phyloP scores from a whole-genome alignment of 2,113 vertebrate genomes.

The Notothenia coriiceps region DNA sequence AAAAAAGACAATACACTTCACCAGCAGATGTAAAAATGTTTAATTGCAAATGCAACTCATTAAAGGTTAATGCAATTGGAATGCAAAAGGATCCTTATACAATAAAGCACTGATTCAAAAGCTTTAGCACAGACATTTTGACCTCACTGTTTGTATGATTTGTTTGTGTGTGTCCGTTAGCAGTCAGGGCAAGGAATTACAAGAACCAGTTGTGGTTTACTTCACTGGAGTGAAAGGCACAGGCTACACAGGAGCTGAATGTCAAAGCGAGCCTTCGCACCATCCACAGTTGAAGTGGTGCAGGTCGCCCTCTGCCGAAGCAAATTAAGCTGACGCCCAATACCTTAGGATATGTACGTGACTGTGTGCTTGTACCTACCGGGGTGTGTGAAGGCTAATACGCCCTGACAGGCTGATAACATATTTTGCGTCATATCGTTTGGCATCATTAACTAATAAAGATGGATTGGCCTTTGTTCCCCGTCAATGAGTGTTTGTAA shows the following conservation, averaged over 20 bases:
- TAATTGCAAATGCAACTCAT: slow-evolving; percentile 1
- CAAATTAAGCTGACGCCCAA: slow-evolving; percentile 47
- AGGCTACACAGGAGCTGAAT: slow-evolving; percentile 36
- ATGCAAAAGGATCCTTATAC: neutral
- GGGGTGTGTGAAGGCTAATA: slow-evolving; percentile 43
- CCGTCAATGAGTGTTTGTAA: slow-evolving; percentile 49
- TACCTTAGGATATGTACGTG: slow-evolving; percentile 35
- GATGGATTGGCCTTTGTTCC: slow-evolving; percentile 69
- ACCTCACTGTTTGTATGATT: neutral
- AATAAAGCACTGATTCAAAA: slow-evolving; percentile 1
- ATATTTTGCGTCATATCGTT: slow-evolving; percentile 65
- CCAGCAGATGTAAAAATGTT: neutral
- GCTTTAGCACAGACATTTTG: neutral
- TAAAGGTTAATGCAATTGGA: neutral
- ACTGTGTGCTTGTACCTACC: slow-evolving; percentile 13
- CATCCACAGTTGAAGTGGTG: slow-evolving; percentile 16
- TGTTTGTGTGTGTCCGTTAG: neutral
- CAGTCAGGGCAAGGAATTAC: slow-evolving; percentile 11
- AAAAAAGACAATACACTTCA: neutral
- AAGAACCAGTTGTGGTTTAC: slow-evolving; percentile 7
- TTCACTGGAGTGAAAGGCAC: slow-evolving; percentile 24
- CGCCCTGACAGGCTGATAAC: slow-evolving; percentile 62
- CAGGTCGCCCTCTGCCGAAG: slow-evolving; percentile 50
- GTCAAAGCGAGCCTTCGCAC: slow-evolving; percentile 43
- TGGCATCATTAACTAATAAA: slow-evolving; percentile 73